Conservation (phyloP, 2,113 vertebrate genomes). For the Paralichthys olivaceus region DNA sequence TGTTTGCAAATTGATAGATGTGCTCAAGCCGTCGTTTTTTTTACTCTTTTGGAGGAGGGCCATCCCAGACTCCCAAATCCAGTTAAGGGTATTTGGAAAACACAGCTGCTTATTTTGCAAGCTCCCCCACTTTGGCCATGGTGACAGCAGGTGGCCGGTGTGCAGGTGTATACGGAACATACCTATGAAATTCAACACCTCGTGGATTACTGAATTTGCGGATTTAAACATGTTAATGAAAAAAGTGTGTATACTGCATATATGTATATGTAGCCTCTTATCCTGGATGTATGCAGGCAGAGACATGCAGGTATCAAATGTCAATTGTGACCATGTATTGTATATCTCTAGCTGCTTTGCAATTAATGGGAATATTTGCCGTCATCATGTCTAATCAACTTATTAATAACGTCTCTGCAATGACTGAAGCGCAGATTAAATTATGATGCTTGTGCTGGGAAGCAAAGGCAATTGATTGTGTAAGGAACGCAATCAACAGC, state of each 20-base stretch:
- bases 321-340: background rate
- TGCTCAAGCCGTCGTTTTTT: constrained; percentile 61
- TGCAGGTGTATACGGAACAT: constrained; percentile 49
- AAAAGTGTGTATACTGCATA: background rate
- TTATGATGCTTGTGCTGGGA: constrained; percentile 13
- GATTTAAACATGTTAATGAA: constrained; percentile 1
- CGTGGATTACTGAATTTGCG: constrained; percentile 31
- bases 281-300: too few relatives aligned
- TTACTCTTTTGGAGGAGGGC: constrained; percentile 61
- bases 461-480: constrained; percentile 36
- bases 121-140: constrained; percentile 51
- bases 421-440: constrained; percentile 21
- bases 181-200: constrained; percentile 45
- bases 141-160: constrained; percentile 34
- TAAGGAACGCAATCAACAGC: constrained; percentile 26
- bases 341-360: background rate
- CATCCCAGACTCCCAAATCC: constrained; percentile 77
- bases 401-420: constrained; percentile 17
- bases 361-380: constrained; percentile 1
- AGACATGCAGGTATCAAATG: too few relatives aligned
- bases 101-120: constrained; percentile 75
- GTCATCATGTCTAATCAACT: constrained; percentile 19
- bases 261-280: background rate
- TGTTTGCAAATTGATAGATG: constrained; percentile 86
- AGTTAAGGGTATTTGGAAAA: constrained; percentile 78